Percentiles rank a stretch among this genome's conserved stretches.
Evolutionary conservation across 2,888 invertebrate genomes (phyloP).

Genomic region (Pyrrhia umbra): DNA sequence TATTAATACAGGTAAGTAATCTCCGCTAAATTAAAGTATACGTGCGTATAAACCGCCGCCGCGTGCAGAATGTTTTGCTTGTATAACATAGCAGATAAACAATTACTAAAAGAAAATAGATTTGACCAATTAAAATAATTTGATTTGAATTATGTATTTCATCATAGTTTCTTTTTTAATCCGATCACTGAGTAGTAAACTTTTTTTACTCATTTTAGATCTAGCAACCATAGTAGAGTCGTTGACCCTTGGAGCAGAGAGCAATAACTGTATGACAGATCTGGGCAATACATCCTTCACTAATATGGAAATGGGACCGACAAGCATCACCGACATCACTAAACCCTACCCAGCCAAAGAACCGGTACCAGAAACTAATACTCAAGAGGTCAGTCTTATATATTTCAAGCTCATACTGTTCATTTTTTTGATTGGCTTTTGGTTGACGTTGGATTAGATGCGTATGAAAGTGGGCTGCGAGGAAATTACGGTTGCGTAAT

Average conservation of each 20-base stretch:
- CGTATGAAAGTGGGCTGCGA: too few relatives aligned
- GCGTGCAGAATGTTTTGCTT: too few relatives aligned
- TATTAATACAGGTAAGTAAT: constrained; percentile 87
- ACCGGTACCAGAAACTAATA: constrained; percentile 80
- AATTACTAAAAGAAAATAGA: neutral
- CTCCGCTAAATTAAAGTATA: neutral
- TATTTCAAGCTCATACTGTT: too few relatives aligned
- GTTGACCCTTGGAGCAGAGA: constrained; percentile 92
- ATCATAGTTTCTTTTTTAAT: too few relatives aligned
- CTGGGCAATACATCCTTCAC: constrained; percentile 84
- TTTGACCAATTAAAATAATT: neutral
- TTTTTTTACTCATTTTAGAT: constrained; percentile 84
- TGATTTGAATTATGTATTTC: neutral
- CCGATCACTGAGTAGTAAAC: too few relatives aligned
- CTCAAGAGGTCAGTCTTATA: constrained; percentile 78
- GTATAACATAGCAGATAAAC: too few relatives aligned
- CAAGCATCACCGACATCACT: constrained; percentile 88
- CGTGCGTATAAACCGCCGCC: too few relatives aligned
- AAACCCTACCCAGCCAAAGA: constrained; percentile 89
- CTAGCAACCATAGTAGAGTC: constrained; percentile 97
- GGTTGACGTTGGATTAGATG: too few relatives aligned
- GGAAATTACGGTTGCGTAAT: too few relatives aligned
- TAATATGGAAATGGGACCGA: constrained; percentile 90
- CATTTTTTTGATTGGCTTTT: neutral
- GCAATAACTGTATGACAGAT: constrained; percentile 90